Evolutionary conservation across 1,140 invertebrate species (phyloP).

Genomic region (Drosophila murphyi): DNA sequence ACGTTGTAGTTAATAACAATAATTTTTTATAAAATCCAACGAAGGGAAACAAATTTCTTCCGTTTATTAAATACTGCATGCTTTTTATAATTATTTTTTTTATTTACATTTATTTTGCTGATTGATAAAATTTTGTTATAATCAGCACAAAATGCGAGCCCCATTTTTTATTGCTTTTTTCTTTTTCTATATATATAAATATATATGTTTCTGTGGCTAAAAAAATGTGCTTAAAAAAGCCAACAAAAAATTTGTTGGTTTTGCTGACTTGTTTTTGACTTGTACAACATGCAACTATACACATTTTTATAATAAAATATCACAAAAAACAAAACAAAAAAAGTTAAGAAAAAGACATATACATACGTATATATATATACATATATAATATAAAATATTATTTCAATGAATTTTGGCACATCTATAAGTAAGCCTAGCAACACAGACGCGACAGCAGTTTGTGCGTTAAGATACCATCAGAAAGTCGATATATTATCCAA

Average conservation of each 20-base stretch:
- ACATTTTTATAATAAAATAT: constrained; percentile 62
- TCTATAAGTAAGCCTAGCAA: constrained; percentile 54
- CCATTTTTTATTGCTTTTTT: too few relatives aligned
- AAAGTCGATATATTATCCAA: neutral
- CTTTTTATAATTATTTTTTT: too few relatives aligned
- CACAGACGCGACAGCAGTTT: constrained; percentile 35
- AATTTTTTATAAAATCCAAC: too few relatives aligned
- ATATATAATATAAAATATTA: constrained; percentile 3
- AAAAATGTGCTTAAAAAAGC: constrained; percentile 13
- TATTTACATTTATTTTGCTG: too few relatives aligned
- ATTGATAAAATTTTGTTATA: too few relatives aligned
- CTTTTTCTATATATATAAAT: too few relatives aligned
- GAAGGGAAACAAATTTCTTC: too few relatives aligned
- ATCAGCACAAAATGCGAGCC: too few relatives aligned
- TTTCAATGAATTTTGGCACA: neutral
- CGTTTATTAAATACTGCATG: too few relatives aligned
- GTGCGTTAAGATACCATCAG: constrained; percentile 18
- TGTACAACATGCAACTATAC: constrained; percentile 71
- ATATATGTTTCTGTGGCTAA: neutral
- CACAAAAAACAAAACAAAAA: constrained; percentile 16
- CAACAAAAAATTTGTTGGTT: constrained; percentile 12
- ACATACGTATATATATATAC: neutral
- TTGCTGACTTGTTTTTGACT: constrained; percentile 69
- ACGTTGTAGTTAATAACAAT: too few relatives aligned
- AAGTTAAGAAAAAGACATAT: constrained; percentile 14